Base-by-base conservation (phyloP, 2,888 invertebrate genomes). In the Tubulanus polymorphus region DNA sequence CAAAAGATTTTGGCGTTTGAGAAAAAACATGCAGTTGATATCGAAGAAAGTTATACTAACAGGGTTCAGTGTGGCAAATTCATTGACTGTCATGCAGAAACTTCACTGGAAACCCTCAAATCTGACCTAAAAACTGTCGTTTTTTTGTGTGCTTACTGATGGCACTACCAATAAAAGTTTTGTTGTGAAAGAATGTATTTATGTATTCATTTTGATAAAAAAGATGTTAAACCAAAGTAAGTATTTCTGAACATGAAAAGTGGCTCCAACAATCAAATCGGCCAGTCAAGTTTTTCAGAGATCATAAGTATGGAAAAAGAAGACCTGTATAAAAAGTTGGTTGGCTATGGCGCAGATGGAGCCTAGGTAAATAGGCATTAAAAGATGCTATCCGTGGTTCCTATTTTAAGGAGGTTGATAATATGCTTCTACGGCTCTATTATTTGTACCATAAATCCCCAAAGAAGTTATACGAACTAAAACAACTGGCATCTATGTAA, bases 391-490 rank as follows among this genome's bases (percentile, higher is more conserved):
- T 52, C 18, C 25, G 41, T 6, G 28, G 28, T 20, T 26, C 45
- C 12, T 41, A 52, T 27, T 52, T 52, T 29, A 6, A 45, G n/a
- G 26, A 52, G 27, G 45, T 52, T n/a, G 41, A 41, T 37, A 23
- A n/a, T 25, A 52, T 52, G 41, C n/a, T 52, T 8, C 25, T 45
- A 20, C 25, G 29, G 20, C 23, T 51, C 6, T 51, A 28, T 23
- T 37, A 37, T 27, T 3, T 52, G 23, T 52, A 52, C 41, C 37
- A 52, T 29, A 51, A 29, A 37, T 18, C 35, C 5, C 35, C 52
- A 6, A 51, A 51, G 41, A 41, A 41, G 23, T 23, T 41, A 27
- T 45, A n/a, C 15, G 45, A 52, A 52, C 25, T 52, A 18, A 41
- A 41, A 23, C 10, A n/a, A 12, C 29, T 51, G 20, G 18, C 18